These are phyloP conservation scores for Goniozus legneri DNA, from an alignment of 1,140 invertebrate genomes.

Conservation along the genomic window DNA sequence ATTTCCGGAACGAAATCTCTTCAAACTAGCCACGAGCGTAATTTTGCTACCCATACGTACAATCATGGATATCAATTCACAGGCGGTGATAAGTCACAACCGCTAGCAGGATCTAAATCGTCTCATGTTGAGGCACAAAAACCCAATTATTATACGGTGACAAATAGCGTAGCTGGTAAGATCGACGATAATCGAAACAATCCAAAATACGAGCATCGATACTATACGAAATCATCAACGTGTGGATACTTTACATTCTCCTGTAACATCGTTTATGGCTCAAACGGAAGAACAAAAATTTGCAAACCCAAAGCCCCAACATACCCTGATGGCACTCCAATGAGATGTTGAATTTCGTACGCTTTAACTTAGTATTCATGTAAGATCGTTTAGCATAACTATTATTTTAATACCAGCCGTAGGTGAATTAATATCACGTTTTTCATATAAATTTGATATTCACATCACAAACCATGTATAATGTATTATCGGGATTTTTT, in stretches of 20 bases:
- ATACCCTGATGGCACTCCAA: slow-evolving; percentile 57
- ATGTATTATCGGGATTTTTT: too few relatives aligned
- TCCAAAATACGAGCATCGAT: slow-evolving; percentile 58
- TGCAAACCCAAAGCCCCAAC: slow-evolving; percentile 70
- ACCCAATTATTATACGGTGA: slow-evolving; percentile 59
- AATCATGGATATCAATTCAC: slow-evolving; percentile 1
- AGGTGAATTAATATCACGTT: too few relatives aligned
- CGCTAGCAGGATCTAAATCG: too few relatives aligned
- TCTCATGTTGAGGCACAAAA: slow-evolving; percentile 15
- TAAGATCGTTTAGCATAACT: too few relatives aligned
- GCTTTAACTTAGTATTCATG: too few relatives aligned
- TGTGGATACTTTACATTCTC: slow-evolving; percentile 83
- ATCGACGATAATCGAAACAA: slow-evolving; percentile 57
- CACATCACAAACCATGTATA: too few relatives aligned
- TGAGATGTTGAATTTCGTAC: slow-evolving; percentile 37
- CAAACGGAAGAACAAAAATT: slow-evolving; percentile 72
- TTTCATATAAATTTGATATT: too few relatives aligned
- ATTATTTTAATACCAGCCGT: too few relatives aligned
- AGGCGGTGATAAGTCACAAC: background rate
- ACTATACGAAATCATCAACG: slow-evolving; percentile 80
- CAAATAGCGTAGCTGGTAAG: slow-evolving; percentile 72
- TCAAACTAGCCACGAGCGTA: slow-evolving; percentile 24
- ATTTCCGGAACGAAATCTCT: slow-evolving; percentile 35
- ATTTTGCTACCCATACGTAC: slow-evolving; percentile 4
- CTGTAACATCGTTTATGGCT: slow-evolving; percentile 72